Percentiles rank a stretch among this genome's conserved stretches.
Evolutionary conservation across 2,113 vertebrate species (phyloP).

Genomic region (Petromus typicus): DNA sequence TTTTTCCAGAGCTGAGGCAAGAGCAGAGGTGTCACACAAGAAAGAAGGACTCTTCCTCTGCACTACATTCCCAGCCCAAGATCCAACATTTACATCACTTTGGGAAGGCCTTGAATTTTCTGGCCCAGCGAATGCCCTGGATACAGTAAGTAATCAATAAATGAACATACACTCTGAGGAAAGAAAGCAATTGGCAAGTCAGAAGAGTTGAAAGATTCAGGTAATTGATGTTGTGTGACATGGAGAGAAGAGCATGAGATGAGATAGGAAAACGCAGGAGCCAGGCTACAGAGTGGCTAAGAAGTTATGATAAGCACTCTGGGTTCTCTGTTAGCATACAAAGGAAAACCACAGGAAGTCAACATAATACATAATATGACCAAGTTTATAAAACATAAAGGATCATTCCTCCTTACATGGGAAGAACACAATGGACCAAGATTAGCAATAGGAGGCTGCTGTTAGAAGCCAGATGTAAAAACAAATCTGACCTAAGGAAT

Average conservation of each 20-base stretch:
- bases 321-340: neutral
- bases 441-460: neutral
- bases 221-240: neutral
- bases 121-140: neutral
- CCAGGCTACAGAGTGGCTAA: neutral
- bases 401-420: neutral
- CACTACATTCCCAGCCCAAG: neutral
- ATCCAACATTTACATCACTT: neutral
- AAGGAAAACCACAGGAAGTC: neutral
- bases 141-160: neutral
- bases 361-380: neutral
- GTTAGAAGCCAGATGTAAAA: neutral
- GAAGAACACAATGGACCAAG: neutral
- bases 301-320: neutral
- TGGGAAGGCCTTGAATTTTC: too few relatives aligned
- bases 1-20: neutral
- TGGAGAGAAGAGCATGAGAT: neutral
- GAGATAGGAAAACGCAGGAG: neutral
- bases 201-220: neutral
- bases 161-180: neutral
- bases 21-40: neutral
- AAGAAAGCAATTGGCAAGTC: neutral
- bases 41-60: neutral
- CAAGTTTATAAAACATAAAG: neutral
- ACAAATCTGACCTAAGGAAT: neutral